Conservation (phyloP, 2,888 invertebrate genomes). For the Nycteola revayana region DNA sequence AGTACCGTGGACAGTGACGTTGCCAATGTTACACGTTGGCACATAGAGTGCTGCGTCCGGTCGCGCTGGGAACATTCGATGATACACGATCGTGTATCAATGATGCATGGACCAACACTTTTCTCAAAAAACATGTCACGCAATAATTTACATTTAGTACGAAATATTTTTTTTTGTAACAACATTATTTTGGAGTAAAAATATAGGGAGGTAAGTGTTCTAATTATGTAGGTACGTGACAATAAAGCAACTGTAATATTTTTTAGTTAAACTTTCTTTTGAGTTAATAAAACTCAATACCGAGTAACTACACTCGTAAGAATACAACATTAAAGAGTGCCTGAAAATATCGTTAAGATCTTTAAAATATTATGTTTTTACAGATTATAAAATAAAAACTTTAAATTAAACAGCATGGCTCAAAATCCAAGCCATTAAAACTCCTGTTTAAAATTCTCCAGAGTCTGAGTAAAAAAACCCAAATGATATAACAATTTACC, state of each 20-base stretch:
- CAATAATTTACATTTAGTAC: too few species aligned
- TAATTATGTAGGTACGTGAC: too few species aligned
- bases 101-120: constrained; percentile 23
- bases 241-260: too few species aligned
- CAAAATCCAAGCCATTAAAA: constrained; percentile 18
- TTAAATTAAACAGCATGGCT: constrained; percentile 25
- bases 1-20: constrained; percentile 55
- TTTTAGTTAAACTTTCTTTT: too few species aligned
- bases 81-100: constrained; percentile 31
- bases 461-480: constrained; percentile 39
- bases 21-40: constrained; percentile 52
- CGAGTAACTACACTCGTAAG: too few species aligned
- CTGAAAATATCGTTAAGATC: too few species aligned
- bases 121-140: constrained; percentile 13
- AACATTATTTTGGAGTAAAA: too few species aligned
- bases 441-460: constrained; percentile 30
- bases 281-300: too few species aligned
- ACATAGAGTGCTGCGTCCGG: constrained; percentile 61
- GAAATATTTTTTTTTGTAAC: too few species aligned
- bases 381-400: constrained; percentile 25
- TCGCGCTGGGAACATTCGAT: constrained; percentile 47
- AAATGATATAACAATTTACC: constrained; percentile 42
- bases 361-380: constrained; percentile 22
- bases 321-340: too few species aligned
- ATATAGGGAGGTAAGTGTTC: too few species aligned